These are phyloP conservation scores for Toxotes chatareus DNA, from an alignment of 2,113 vertebrate genomes.

Conservation along the genomic window DNA sequence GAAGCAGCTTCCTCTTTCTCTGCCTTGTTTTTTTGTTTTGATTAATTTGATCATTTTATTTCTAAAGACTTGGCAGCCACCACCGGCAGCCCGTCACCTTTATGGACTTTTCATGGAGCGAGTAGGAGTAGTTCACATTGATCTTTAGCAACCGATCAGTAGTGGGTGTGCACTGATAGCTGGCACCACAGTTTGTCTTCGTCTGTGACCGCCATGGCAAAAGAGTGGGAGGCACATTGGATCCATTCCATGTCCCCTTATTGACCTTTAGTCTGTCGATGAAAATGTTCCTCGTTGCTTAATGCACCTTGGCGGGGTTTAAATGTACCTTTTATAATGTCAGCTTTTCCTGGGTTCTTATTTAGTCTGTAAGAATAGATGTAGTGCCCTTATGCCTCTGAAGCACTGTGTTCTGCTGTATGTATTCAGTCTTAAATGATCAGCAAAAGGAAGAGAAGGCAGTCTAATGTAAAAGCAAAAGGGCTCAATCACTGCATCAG, in stretches of 20 bases:
- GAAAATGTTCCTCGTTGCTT: conserved; percentile 65
- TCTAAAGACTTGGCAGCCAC: conserved; percentile 59
- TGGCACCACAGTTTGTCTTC: conserved; percentile 77
- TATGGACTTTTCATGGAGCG: conserved; percentile 72
- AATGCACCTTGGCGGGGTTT: conserved; percentile 59
- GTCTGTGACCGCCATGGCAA: conserved; percentile 62
- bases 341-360: conserved; percentile 25
- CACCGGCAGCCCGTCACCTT: conserved; percentile 69
- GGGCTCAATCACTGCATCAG: neutral
- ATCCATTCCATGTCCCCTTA: conserved; percentile 76
- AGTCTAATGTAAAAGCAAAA: neutral
- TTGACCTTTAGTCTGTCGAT: conserved; percentile 77
- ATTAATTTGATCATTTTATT: conserved; percentile 71
- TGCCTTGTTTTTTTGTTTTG: neutral
- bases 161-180: conserved; percentile 75
- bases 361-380: conserved; percentile 14
- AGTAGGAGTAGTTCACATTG: conserved; percentile 78
- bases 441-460: neutral
- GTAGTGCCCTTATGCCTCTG: neutral
- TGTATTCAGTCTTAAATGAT: conserved; percentile 1
- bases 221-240: conserved; percentile 72
- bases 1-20: conserved; percentile 21
- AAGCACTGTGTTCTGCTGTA: neutral
- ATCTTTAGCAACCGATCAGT: conserved; percentile 69
- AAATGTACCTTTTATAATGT: conserved; percentile 65